Conservation (phyloP, 2,797 vertebrate species). For the Coranthus polyacanthus region DNA sequence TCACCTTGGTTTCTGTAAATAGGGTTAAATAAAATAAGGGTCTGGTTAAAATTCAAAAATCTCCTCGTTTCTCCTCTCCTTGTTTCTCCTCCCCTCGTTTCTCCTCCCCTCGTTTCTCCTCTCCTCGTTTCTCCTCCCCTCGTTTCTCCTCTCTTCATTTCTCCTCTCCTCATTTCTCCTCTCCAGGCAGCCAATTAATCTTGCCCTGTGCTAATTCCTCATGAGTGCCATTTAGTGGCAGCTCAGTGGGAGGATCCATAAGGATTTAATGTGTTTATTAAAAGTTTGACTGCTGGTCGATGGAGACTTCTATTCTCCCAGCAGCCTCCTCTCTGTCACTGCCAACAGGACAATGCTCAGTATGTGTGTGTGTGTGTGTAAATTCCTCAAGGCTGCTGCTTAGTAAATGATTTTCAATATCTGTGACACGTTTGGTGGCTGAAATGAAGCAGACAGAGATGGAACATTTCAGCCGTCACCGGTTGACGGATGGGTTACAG, state of each 20-base stretch:
- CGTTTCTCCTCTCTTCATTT: neutral
- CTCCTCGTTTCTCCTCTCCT: neutral
- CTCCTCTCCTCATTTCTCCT: conserved; percentile 15
- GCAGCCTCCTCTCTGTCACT: conserved; percentile 53
- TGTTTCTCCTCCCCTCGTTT: conserved; percentile 2
- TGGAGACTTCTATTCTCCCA: conserved; percentile 56
- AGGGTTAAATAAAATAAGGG: too few relatives aligned
- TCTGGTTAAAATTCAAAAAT: too few relatives aligned
- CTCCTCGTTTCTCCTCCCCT: neutral
- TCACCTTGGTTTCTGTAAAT: too few relatives aligned
- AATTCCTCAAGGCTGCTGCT: conserved; percentile 58
- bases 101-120: conserved; percentile 4
- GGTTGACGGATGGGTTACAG: neutral
- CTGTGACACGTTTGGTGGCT: conserved; percentile 52
- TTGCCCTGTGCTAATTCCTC: conserved; percentile 72
- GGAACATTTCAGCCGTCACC: conserved; percentile 10
- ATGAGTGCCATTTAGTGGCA: conserved; percentile 70
- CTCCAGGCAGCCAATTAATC: conserved; percentile 73
- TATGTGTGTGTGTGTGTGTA: conserved; percentile 35
- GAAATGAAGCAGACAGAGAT: conserved; percentile 35
- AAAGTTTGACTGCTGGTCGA: conserved; percentile 74
- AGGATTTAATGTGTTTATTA: conserved; percentile 81
- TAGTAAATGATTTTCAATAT: conserved; percentile 65
- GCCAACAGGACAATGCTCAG: conserved; percentile 59
- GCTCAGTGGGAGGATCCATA: conserved; percentile 73